A percentile compares a stretch with the other conserved stretches of the same genome.
Evolutionary conservation across 1,140 invertebrate genomes (phyloP).

Genomic region (Drosophila triauraria): DNA sequence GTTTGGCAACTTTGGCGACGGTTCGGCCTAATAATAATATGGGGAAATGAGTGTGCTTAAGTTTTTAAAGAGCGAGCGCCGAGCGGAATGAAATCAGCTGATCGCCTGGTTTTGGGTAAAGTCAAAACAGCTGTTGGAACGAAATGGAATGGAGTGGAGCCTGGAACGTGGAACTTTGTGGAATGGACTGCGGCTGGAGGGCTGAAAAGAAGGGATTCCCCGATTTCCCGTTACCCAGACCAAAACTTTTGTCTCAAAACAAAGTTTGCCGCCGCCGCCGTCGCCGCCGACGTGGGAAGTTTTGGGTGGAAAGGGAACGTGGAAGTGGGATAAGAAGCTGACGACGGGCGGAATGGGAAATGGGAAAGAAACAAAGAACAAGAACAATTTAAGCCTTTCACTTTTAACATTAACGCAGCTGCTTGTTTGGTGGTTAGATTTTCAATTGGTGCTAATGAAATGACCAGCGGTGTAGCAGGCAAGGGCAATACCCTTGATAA

Average conservation of each 20-base stretch:
- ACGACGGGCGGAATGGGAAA: slow-evolving; percentile 1
- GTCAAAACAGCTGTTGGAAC: slow-evolving; percentile 30
- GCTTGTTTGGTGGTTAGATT: slow-evolving; percentile 13
- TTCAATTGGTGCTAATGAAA: slow-evolving; percentile 10
- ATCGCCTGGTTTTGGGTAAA: slow-evolving; percentile 36
- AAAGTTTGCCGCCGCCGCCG: slow-evolving; percentile 60
- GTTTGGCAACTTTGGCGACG: slow-evolving; percentile 73
- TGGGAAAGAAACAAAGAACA: slow-evolving; percentile 36
- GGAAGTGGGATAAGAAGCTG: slow-evolving; percentile 38
- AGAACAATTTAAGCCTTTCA: slow-evolving; percentile 44
- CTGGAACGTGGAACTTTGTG: not conserved
- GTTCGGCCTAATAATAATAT: slow-evolving; percentile 72
- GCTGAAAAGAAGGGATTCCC: slow-evolving; percentile 18
- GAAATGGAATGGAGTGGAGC: not conserved
- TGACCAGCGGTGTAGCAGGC: not conserved
- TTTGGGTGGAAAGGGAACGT: not conserved
- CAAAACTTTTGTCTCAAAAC: slow-evolving; percentile 69
- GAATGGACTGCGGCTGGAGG: not conserved
- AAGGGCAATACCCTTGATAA: not conserved
- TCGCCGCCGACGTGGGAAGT: not conserved
- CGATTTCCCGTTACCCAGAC: slow-evolving; percentile 43
- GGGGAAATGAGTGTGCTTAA: slow-evolving; percentile 51
- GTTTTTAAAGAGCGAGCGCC: slow-evolving; percentile 44
- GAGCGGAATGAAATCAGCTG: slow-evolving; percentile 50
- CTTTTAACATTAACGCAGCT: slow-evolving; percentile 31